Evolutionary conservation across 2,888 invertebrate genomes (phyloP).

Genomic region (Tholera decimalis): DNA sequence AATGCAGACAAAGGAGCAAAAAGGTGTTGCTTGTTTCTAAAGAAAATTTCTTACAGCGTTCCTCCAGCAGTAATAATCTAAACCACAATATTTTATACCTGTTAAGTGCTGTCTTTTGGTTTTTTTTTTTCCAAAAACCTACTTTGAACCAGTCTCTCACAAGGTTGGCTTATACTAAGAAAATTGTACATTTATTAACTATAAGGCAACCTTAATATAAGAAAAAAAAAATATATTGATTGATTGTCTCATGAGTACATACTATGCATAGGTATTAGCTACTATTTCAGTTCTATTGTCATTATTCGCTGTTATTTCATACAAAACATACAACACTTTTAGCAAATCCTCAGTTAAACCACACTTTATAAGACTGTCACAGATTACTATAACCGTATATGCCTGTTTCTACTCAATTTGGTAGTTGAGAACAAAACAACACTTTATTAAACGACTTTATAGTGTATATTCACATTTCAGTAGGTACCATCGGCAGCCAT

Average conservation of each 20-base stretch:
- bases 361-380: neutral
- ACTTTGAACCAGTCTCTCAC: no score
- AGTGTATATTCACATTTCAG: neutral
- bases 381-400: neutral
- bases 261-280: neutral
- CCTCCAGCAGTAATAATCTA: no score
- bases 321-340: neutral
- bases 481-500: neutral
- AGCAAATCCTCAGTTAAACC: neutral
- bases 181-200: no score
- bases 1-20: no score
- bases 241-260: neutral
- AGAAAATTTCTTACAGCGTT: no score
- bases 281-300: neutral
- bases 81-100: no score
- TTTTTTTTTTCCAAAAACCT: no score
- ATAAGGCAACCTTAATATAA: no score
- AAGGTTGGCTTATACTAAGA: no score
- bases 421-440: neutral
- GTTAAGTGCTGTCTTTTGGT: no score
- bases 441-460: neutral
- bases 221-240: no score
- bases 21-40: no score
- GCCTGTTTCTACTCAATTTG: neutral
- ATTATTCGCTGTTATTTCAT: neutral